Evolutionary conservation across 2,113 vertebrate genomes (phyloP).

Genomic region (Picathartes gymnocephalus): DNA sequence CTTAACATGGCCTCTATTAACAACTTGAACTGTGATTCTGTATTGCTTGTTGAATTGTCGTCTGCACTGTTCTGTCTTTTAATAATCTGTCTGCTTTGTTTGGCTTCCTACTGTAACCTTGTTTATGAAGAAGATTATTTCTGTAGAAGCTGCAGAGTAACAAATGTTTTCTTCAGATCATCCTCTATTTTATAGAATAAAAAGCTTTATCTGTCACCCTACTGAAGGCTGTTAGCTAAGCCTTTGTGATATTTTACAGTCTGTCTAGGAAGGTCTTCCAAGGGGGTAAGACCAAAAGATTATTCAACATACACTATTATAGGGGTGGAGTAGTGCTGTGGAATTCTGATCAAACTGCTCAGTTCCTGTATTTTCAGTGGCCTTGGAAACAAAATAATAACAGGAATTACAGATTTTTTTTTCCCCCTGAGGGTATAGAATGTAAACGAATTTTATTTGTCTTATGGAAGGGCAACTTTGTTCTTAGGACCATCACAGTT

Average conservation of each 20-base stretch:
- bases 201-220: background rate
- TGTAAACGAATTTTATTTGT: background rate
- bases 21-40: background rate
- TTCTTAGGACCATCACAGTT: background rate
- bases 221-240: background rate
- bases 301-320: background rate
- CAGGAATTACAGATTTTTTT: background rate
- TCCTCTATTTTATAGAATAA: background rate
- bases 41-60: background rate
- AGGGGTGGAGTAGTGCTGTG: background rate
- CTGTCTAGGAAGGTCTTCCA: background rate
- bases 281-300: background rate
- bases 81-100: background rate
- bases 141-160: background rate
- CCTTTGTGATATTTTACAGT: background rate
- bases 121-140: background rate
- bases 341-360: background rate
- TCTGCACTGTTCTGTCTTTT: background rate
- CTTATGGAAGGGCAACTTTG: background rate
- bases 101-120: background rate
- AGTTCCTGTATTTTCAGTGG: background rate
- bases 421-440: background rate
- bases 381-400: background rate
- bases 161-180: background rate
- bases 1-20: background rate